Evolutionary conservation across 2,113 vertebrate genomes (phyloP).

Genomic region (Varanus salvator): DNA sequence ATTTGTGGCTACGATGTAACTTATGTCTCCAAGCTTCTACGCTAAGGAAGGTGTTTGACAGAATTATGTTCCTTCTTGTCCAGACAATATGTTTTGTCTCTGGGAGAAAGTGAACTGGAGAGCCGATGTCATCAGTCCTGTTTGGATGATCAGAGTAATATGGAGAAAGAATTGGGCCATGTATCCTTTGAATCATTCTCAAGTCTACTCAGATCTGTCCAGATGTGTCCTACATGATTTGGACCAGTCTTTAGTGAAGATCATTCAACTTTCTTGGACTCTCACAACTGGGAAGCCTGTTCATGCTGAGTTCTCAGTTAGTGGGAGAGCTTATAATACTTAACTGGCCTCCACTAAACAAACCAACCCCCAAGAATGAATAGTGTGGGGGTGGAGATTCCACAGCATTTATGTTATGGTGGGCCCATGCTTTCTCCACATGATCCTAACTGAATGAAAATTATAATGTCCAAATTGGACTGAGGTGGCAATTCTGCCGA

Average conservation of each 20-base stretch:
- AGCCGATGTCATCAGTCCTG: too few relatives aligned
- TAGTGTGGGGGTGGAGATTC: neutral
- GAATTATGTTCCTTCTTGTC: neutral
- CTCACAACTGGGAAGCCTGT: neutral
- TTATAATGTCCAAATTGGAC: neutral
- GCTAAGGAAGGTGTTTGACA: neutral
- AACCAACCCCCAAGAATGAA: too few relatives aligned
- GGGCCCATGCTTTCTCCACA: neutral
- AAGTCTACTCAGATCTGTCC: neutral
- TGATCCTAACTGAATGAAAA: neutral
- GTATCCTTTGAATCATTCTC: too few relatives aligned
- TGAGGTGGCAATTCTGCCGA: neutral
- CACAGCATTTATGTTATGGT: neutral
- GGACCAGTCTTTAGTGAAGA: neutral
- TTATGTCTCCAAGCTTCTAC: neutral
- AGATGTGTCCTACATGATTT: neutral
- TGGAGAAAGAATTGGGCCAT: neutral
- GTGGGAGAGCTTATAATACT: neutral
- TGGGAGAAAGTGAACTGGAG: too few relatives aligned
- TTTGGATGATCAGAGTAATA: too few relatives aligned
- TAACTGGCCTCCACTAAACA: neutral
- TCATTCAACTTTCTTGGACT: neutral
- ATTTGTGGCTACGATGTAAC: neutral
- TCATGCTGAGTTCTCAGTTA: neutral
- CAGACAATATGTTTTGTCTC: too few relatives aligned